Percentiles rank a stretch among this genome's conserved stretches.
Conservation (phyloP, 92 coral and sea anemone genomes). For the Parazoanthus swiftii region DNA sequence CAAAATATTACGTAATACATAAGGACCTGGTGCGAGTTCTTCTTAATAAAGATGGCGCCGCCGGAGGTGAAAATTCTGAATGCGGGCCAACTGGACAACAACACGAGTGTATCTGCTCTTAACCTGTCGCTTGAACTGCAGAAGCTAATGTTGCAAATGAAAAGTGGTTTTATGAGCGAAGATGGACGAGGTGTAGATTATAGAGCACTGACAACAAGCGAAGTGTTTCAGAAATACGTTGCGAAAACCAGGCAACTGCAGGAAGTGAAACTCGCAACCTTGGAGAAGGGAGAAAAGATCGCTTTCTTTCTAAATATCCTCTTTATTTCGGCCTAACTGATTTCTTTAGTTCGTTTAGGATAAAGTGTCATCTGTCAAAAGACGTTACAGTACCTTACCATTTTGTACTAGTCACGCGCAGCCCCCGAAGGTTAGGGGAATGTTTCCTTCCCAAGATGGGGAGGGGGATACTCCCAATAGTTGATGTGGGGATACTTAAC, state of each 20-base stretch:
- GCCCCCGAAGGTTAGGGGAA: no score
- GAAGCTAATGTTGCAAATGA: slow-evolving; percentile 72
- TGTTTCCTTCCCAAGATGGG: no score
- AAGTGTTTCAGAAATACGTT: slow-evolving; percentile 64
- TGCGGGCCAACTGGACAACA: slow-evolving; percentile 12
- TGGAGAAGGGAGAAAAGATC: slow-evolving; percentile 62
- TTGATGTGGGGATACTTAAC: no score
- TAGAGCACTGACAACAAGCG: slow-evolving; percentile 64
- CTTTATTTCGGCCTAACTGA: neutral
- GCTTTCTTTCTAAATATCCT: slow-evolving; percentile 92
- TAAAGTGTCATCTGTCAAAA: no score
- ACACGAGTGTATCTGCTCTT: slow-evolving; percentile 46
- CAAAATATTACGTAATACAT: no score
- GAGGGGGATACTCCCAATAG: no score
- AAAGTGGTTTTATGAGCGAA: slow-evolving; percentile 77
- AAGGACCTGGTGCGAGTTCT: neutral
- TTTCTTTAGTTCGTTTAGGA: no score
- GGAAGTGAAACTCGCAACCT: slow-evolving; percentile 46
- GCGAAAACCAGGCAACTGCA: slow-evolving; percentile 55
- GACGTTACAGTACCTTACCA: no score
- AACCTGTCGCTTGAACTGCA: slow-evolving; percentile 75
- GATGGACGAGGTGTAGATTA: slow-evolving; percentile 84
- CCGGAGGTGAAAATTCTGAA: slow-evolving; percentile 34
- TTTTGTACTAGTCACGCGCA: no score
- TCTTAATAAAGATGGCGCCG: neutral